These are phyloP conservation scores for Parus major DNA, from an alignment of 2,113 vertebrate species.

Conservation along the genomic window DNA sequence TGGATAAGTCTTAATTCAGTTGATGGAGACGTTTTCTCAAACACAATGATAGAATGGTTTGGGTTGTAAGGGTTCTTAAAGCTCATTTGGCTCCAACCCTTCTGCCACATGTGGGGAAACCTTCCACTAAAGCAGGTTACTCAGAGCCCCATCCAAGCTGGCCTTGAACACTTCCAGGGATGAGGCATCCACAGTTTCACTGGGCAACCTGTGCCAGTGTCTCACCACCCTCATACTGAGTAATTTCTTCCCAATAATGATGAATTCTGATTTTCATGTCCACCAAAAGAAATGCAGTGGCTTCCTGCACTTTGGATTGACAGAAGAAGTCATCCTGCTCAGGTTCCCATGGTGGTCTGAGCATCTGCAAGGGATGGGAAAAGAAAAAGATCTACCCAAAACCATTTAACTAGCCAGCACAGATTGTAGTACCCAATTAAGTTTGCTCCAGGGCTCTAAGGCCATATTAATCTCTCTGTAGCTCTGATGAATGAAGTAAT, in stretches of 20 bases:
- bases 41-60: neutral
- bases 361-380: neutral
- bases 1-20: neutral
- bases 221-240: neutral
- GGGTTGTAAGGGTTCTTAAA: neutral
- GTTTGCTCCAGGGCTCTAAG: neutral
- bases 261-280: neutral
- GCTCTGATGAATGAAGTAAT: conserved; percentile 9
- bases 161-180: neutral
- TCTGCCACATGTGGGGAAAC: neutral
- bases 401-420: neutral
- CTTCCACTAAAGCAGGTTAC: neutral
- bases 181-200: neutral
- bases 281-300: neutral
- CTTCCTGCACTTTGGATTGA: neutral
- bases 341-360: neutral
- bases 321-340: neutral
- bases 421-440: neutral
- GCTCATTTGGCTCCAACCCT: neutral
- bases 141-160: neutral
- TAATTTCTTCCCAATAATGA: neutral
- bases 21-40: neutral
- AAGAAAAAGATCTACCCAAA: neutral
- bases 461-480: neutral
- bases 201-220: neutral